A percentile compares a stretch with the other conserved stretches of the same genome.
phyloP scores from a whole-genome alignment of 92 coral and sea anemone species.

The Zoanthus sociatus region DNA sequence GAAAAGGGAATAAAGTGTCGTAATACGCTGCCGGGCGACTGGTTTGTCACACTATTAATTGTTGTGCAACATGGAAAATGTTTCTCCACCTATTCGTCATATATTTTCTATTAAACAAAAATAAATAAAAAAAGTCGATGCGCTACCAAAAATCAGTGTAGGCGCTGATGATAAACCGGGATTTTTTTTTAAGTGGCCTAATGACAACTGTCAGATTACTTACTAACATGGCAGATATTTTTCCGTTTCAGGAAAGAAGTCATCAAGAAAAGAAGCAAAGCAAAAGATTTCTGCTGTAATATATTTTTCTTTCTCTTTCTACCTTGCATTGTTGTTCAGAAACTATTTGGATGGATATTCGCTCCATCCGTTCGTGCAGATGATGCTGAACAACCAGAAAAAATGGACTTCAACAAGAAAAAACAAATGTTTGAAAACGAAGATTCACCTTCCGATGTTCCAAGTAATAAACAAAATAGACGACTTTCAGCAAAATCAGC shows the following conservation, averaged over 20 bases:
- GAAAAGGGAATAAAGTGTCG: no score
- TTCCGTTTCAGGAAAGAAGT: slow-evolving; percentile 78
- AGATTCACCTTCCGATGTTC: background rate
- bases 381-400: background rate
- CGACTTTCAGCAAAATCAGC: background rate
- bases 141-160: no score
- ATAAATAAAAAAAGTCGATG: no score
- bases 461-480: background rate
- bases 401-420: background rate
- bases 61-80: no score
- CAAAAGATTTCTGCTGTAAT: slow-evolving; percentile 77
- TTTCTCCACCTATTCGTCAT: no score
- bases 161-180: no score
- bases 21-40: no score
- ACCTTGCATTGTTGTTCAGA: slow-evolving; percentile 68
- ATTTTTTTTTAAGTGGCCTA: no score
- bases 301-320: slow-evolving; percentile 82
- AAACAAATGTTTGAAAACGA: background rate
- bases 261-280: slow-evolving; percentile 86
- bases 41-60: no score
- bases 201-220: no score
- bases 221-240: background rate
- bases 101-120: no score
- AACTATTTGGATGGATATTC: slow-evolving; percentile 52
- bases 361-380: slow-evolving; percentile 18